Percentiles rank a stretch among this genome's conserved stretches.
Evolutionary conservation across 1,140 invertebrate genomes (phyloP).

Genomic region (Trachymyrmex cornetzi): DNA sequence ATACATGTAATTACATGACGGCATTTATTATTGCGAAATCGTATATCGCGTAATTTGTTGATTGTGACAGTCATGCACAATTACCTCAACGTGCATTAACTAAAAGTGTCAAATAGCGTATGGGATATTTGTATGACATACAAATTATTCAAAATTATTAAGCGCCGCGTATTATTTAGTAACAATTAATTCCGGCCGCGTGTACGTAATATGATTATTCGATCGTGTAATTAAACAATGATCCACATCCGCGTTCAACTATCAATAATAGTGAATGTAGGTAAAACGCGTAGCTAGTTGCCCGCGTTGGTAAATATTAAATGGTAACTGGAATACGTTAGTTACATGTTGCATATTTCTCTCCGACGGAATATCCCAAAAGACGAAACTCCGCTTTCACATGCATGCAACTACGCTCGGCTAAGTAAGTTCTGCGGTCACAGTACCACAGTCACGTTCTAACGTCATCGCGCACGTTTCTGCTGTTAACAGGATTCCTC

Average conservation of each 20-base stretch:
- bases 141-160: conserved; percentile 63
- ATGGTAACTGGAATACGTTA: conserved; percentile 13
- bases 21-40: conserved; percentile 11
- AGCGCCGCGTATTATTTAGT: conserved; percentile 53
- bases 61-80: conserved; percentile 7
- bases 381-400: conserved; percentile 28
- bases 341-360: conserved; percentile 3
- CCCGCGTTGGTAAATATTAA: conserved; percentile 30
- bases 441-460: conserved; percentile 47
- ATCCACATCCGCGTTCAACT: conserved; percentile 45
- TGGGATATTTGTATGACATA: conserved; percentile 45
- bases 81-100: conserved; percentile 39
- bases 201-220: conserved; percentile 53
- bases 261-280: conserved; percentile 36
- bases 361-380: conserved; percentile 25
- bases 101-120: conserved; percentile 59
- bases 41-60: background rate
- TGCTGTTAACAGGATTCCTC: conserved; percentile 73
- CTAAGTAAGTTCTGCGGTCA: conserved; percentile 46
- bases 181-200: conserved; percentile 52
- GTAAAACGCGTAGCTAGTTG: background rate
- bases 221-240: conserved; percentile 60
- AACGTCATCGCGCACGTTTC: conserved; percentile 56
- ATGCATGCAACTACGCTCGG: conserved; percentile 21
- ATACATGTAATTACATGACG: no score